These are phyloP conservation scores for Ivindomyrus marchei DNA, from an alignment of 2,113 vertebrate genomes.

Conservation along the genomic window DNA sequence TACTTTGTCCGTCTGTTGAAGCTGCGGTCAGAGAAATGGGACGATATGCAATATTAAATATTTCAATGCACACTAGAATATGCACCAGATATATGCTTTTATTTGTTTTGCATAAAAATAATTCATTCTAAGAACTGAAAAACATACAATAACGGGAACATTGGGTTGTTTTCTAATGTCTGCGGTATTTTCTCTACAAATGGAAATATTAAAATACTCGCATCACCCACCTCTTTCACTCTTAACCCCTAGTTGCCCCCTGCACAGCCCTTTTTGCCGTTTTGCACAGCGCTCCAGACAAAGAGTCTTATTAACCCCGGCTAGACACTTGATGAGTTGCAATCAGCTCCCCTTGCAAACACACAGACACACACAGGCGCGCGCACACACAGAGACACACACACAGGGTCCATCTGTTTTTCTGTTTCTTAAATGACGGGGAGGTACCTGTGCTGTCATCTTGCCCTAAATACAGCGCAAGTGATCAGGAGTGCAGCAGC, in stretches of 20 bases:
- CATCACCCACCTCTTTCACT: slow-evolving; percentile 17
- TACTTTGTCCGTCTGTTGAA: slow-evolving; percentile 37
- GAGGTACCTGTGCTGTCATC: not conserved
- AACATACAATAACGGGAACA: not conserved
- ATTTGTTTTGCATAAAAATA: not conserved
- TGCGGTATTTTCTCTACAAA: not conserved
- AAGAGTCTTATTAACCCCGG: slow-evolving; percentile 62
- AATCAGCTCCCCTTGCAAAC: not conserved
- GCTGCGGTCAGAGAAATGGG: not conserved
- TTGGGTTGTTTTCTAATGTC: not conserved
- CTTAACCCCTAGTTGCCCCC: slow-evolving; percentile 20
- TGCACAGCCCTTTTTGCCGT: slow-evolving; percentile 30
- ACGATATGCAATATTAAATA: not conserved
- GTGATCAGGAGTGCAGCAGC: not conserved
- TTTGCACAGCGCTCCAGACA: slow-evolving; percentile 49
- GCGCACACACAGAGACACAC: not conserved
- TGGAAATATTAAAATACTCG: not conserved
- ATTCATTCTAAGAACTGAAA: not conserved
- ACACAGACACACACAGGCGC: not conserved
- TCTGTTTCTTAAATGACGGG: not conserved
- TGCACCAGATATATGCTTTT: not conserved
- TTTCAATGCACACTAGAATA: not conserved
- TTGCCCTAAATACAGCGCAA: not conserved
- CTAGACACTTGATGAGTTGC: slow-evolving; percentile 54
- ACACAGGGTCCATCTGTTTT: not conserved